Evolutionary conservation across 2,797 vertebrate genomes (phyloP).

Genomic region (Microctenopoma lineatum): DNA sequence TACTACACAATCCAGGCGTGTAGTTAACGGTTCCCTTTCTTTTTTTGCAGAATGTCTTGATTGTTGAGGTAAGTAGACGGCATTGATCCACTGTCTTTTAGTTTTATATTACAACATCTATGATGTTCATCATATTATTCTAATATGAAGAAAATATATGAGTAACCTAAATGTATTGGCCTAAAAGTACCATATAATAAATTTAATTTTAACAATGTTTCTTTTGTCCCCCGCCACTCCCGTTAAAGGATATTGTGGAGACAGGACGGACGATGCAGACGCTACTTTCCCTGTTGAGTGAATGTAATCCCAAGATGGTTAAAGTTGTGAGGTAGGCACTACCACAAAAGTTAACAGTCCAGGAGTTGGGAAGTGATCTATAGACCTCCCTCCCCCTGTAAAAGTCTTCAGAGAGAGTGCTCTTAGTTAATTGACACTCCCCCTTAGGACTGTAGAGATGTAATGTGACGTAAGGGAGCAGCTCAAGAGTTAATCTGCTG

Average conservation of each 20-base stretch:
- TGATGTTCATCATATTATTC: too few relatives aligned
- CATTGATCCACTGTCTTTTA: background rate
- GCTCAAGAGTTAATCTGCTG: slow-evolving; percentile 79
- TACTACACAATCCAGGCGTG: too few relatives aligned
- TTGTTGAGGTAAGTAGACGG: slow-evolving; percentile 84
- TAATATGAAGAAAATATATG: background rate
- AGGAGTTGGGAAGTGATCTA: slow-evolving; percentile 13
- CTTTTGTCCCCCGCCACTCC: background rate
- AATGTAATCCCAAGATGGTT: slow-evolving; percentile 87
- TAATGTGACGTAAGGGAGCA: slow-evolving; percentile 64
- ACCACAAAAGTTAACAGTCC: slow-evolving; percentile 5
- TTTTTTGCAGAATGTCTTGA: slow-evolving; percentile 86
- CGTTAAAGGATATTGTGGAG: slow-evolving; percentile 86
- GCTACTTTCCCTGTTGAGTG: slow-evolving; percentile 82
- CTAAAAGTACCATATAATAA: background rate
- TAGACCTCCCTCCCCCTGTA: slow-evolving; percentile 12
- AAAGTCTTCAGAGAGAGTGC: slow-evolving; percentile 26
- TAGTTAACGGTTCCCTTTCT: slow-evolving; percentile 1
- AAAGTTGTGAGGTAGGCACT: slow-evolving; percentile 88
- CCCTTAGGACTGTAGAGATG: slow-evolving; percentile 61
- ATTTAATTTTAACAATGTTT: too few relatives aligned
- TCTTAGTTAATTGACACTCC: slow-evolving; percentile 71
- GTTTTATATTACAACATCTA: background rate
- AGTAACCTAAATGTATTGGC: background rate
- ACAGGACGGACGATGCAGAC: slow-evolving; percentile 89